These are phyloP conservation scores for Lycocorax pyrrhopterus DNA, from an alignment of 2,113 vertebrate species.

Conservation along the genomic window DNA sequence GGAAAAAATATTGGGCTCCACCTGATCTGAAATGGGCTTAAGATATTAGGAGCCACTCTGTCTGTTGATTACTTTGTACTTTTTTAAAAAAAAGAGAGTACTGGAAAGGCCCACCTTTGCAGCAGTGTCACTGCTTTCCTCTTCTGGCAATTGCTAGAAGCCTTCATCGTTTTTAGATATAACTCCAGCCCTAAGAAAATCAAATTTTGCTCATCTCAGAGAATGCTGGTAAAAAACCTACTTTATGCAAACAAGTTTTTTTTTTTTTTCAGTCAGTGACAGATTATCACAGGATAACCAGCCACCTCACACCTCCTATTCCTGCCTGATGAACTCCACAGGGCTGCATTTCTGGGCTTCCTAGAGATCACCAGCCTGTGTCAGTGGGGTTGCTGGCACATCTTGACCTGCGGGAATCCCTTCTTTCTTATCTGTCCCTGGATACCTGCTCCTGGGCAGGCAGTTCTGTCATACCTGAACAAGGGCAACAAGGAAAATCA, in stretches of 20 bases:
- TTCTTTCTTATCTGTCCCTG: neutral
- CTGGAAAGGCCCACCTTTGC: neutral
- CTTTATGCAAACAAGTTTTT: neutral
- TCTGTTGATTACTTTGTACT: neutral
- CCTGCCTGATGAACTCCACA: neutral
- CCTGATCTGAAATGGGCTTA: neutral
- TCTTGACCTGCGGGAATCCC: neutral
- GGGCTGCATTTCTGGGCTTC: neutral
- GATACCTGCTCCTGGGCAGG: neutral
- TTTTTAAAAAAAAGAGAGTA: neutral
- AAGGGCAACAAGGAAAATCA: neutral
- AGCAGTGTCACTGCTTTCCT: neutral
- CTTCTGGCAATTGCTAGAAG: neutral
- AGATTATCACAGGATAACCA: neutral
- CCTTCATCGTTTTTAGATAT: neutral
- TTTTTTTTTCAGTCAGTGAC: neutral
- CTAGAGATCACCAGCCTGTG: neutral
- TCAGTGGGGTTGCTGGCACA: rapidly evolving
- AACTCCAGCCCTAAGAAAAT: neutral
- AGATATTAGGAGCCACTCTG: neutral
- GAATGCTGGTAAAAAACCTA: neutral
- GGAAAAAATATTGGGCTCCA: neutral
- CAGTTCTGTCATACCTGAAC: neutral
- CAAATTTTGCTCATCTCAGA: neutral
- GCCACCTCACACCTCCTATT: neutral